Base-by-base conservation (phyloP, 2,888 invertebrate species). In the Esperia sulphurella region DNA sequence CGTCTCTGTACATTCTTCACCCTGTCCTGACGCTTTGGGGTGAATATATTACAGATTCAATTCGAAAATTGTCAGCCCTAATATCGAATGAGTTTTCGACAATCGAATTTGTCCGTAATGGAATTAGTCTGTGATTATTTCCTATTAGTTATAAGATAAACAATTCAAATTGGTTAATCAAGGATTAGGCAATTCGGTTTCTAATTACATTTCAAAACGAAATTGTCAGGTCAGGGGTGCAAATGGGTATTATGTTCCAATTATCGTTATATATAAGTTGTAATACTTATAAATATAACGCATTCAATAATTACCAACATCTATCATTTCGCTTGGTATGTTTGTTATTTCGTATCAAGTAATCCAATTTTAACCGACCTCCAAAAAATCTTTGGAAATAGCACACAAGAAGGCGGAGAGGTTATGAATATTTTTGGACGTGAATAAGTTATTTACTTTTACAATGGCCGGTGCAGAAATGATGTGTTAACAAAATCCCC, bases 41-140 rank as follows among this genome's bases (percentile, higher is more conserved):
- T 86, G 86, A 79, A 87, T 86, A 87, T 53, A 85, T 88, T 86
- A 86, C 58, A 59, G 65, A 66, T 75, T 81, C 84, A 84, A 86
- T 87, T 84, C 75, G 76, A 81, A 84, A 81, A 84, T 85, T 87
- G 85, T 84, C 85, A 83, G 63, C 71, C 78, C 83, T 76, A 83
- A 86, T 84, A 84, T 73, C 69, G 63, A 62, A 63, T 76, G 71
- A 75, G 69, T 69, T 71, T 63, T 63, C 65, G 66, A 79, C 79
- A 83, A 81, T 82, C 78, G 77, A 83, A 80, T 81, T 76, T 71
- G 73, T 66, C 68, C 65, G 65, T 71, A 81, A 80, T 71, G 71
- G 70, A 68, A 79, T 80, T 81, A 82, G 64, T 66, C 59, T 67
- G 71, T 72, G 75, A 84, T 84, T 83, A 83, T 81, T 80, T 75